Percentiles rank a stretch among this genome's conserved stretches.
These are phyloP conservation scores for Romanogobio albipinnatus DNA, from an alignment of 2,113 vertebrate species.

Conservation along the genomic window DNA sequence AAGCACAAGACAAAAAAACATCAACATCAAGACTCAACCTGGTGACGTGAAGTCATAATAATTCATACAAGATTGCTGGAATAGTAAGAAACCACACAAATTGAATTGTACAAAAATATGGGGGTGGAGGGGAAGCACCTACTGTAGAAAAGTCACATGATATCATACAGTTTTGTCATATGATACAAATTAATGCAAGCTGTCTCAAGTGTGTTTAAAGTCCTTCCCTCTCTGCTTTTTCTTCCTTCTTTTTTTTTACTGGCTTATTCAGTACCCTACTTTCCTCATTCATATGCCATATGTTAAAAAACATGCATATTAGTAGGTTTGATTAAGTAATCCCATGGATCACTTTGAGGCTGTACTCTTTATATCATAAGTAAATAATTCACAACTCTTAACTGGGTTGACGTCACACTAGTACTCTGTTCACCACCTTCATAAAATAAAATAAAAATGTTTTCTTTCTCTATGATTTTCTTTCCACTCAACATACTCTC, in stretches of 20 bases:
- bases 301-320: background rate
- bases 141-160: no score
- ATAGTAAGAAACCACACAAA: background rate
- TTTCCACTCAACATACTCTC: slow-evolving; percentile 38
- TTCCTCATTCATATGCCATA: background rate
- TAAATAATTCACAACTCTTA: slow-evolving; percentile 48
- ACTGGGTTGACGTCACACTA: background rate
- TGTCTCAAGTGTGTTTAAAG: no score
- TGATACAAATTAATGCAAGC: no score
- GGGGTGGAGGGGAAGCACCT: no score
- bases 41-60: background rate
- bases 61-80: background rate
- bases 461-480: slow-evolving; percentile 37
- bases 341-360: background rate
- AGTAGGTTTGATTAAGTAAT: slow-evolving; percentile 6
- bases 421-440: slow-evolving; percentile 28
- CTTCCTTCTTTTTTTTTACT: background rate
- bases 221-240: background rate
- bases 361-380: slow-evolving; percentile 36
- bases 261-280: background rate
- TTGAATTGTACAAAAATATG: background rate
- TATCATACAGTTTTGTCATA: no score
- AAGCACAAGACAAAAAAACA: background rate
- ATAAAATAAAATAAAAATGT: slow-evolving; percentile 22
- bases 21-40: background rate